Evolutionary conservation across 2,113 vertebrate species (phyloP).

Genomic region (Apteryx mantelli): DNA sequence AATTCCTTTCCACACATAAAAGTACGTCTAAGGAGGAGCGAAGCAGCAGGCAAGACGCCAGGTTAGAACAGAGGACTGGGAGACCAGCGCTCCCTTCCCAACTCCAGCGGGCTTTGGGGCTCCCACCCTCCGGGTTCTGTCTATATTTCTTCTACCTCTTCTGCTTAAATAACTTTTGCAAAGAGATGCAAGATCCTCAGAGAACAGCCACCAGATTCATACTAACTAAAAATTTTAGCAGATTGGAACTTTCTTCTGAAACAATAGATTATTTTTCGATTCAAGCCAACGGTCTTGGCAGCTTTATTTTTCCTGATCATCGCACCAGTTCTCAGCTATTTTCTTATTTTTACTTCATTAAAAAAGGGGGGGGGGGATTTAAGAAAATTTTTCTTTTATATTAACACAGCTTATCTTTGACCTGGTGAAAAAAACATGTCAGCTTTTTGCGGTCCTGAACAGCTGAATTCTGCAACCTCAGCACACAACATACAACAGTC

Average conservation of each 20-base stretch:
- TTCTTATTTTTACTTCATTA: not conserved
- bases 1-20: not conserved
- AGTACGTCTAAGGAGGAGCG: not conserved
- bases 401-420: constrained; percentile 9
- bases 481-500: not conserved
- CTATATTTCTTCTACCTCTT: not conserved
- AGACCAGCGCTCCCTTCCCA: not conserved
- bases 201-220: not conserved
- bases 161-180: not conserved
- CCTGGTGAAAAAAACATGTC: not conserved
- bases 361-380: not conserved
- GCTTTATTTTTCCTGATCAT: not conserved
- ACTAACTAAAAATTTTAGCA: not conserved
- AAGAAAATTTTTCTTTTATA: not conserved
- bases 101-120: not conserved
- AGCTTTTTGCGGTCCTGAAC: not conserved
- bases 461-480: not conserved
- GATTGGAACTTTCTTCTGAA: not conserved
- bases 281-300: not conserved
- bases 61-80: not conserved
- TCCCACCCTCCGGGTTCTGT: not conserved
- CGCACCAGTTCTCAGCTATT: not conserved
- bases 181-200: not conserved
- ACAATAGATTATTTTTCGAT: not conserved
- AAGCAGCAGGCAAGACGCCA: not conserved